A percentile compares a stretch with the other conserved stretches of the same genome.
phyloP scores from a whole-genome alignment of 2,888 invertebrate genomes.

The Cantharis lateralis region DNA sequence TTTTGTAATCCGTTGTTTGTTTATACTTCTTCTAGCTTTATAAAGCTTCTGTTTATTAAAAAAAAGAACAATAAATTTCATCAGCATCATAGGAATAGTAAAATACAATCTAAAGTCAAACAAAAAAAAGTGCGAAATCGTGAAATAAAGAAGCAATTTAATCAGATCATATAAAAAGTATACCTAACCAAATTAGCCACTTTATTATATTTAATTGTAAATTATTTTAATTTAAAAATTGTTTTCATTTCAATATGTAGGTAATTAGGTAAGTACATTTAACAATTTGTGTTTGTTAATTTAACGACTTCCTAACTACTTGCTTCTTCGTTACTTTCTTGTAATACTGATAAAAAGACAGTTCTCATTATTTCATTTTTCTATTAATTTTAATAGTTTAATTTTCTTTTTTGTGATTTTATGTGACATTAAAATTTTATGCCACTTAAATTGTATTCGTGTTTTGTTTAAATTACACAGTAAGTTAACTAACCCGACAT shows the following conservation, averaged over 20 bases:
- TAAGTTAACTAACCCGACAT: not conserved
- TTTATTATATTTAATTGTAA: not conserved
- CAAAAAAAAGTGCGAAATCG: too few species aligned
- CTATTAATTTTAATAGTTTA: not conserved
- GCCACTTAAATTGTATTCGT: not conserved
- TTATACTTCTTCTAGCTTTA: too few species aligned
- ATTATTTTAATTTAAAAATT: not conserved
- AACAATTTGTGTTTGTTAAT: not conserved
- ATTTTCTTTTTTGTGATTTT: not conserved
- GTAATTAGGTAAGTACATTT: slow-evolving; percentile 5
- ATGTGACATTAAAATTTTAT: not conserved
- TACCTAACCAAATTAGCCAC: not conserved
- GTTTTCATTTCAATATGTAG: slow-evolving; percentile 1
- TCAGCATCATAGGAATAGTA: too few species aligned
- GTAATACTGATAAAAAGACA: not conserved
- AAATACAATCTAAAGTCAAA: too few species aligned
- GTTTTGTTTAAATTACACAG: not conserved
- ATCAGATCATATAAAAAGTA: not conserved
- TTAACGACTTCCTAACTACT: slow-evolving; percentile 12
- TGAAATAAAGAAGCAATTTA: not conserved
- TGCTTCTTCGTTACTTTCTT: not conserved
- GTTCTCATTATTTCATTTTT: not conserved
- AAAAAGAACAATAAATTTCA: too few species aligned
- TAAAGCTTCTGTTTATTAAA: too few species aligned
- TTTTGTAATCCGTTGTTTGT: too few species aligned